Evolutionary conservation across 2,888 invertebrate species (phyloP), one percentile per base, ranked within the genome.

Genomic region (Ametastegia equiseti): DNA sequence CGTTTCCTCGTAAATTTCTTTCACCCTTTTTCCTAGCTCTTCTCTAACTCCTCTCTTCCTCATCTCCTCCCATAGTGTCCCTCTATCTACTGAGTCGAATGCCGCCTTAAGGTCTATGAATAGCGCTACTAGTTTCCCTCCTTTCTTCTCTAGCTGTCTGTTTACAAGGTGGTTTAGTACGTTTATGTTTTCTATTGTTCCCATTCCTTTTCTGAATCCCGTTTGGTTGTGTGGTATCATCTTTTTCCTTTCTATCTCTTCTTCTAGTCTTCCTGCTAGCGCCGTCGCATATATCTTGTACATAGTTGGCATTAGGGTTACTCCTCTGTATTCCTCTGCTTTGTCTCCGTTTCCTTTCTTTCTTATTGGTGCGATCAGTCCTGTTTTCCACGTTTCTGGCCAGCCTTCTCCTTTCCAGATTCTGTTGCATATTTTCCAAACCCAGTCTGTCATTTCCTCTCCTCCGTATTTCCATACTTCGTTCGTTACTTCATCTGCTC

Each of bases 321-420:
- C 63, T 6, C 63, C 63, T 19, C 67, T 19, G 36, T 42, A 69
- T 1, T 69, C 67, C 7, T 69, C 67, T 0, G 2, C 67, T 9
- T 1, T 69, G 6, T 36, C 39, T 1, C 36, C 67, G 19, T 69
- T 19, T 2, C 67, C 42, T 1, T 4, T 23, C 23, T 69, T 69
- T 0, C 36, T 39, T 69, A 69, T 69, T 2, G 67, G 42, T 7
- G n/a, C 23, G n/a, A 69, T 69, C 19, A 0, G 3, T 7, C 54
- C 54, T 2, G 19, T 11, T 1, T 54, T 23, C 67, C 67, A 69
- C 0, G 4, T n/a, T 4, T 69, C 67, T 0, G 67, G 67, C 67
- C 67, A 69, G 1, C 42, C 42, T 13, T 69, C 23, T 42, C 67
- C 67, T n/a, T 36, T 69, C 67, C 67, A 69, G 9, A 69, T 23